These are phyloP conservation scores for Trichosurus vulpecula DNA, from an alignment of 2,797 vertebrate species.

Conservation along the genomic window DNA sequence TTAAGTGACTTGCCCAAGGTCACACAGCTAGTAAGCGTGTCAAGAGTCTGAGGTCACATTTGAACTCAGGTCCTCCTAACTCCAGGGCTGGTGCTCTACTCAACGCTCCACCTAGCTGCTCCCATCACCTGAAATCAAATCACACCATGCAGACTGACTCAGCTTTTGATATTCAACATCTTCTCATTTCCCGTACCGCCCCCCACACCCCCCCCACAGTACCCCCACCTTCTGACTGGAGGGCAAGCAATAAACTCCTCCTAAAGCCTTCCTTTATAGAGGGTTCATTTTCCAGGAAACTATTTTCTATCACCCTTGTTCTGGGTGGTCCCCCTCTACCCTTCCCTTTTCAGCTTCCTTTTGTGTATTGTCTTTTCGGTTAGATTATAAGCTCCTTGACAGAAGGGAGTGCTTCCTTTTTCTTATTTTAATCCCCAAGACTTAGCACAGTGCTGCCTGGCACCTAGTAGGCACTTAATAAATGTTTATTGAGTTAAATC, in stretches of 20 bases:
- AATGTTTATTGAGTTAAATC: neutral
- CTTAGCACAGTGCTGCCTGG: neutral
- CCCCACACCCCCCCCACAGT: rapidly evolving
- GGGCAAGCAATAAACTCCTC: neutral
- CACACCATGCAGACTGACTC: neutral
- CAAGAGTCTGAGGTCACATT: too few relatives aligned
- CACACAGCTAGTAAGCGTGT: too few relatives aligned
- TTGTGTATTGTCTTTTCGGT: neutral
- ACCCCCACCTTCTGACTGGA: neutral
- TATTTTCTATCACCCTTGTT: neutral
- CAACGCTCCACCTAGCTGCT: too few relatives aligned
- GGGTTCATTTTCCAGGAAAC: neutral
- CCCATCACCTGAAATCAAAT: neutral
- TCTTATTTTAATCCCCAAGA: neutral
- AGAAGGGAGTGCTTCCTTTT: neutral
- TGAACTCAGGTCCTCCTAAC: too few relatives aligned
- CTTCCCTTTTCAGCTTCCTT: neutral
- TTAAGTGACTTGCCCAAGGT: too few relatives aligned
- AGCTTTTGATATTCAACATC: neutral
- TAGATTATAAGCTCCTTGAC: neutral
- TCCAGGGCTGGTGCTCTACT: too few relatives aligned
- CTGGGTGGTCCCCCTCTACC: neutral
- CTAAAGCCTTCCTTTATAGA: neutral
- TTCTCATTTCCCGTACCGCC: neutral
- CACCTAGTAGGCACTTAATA: neutral